phyloP scores from a whole-genome alignment of 2,113 vertebrate species.

The Periophthalmodon schlosseri region DNA sequence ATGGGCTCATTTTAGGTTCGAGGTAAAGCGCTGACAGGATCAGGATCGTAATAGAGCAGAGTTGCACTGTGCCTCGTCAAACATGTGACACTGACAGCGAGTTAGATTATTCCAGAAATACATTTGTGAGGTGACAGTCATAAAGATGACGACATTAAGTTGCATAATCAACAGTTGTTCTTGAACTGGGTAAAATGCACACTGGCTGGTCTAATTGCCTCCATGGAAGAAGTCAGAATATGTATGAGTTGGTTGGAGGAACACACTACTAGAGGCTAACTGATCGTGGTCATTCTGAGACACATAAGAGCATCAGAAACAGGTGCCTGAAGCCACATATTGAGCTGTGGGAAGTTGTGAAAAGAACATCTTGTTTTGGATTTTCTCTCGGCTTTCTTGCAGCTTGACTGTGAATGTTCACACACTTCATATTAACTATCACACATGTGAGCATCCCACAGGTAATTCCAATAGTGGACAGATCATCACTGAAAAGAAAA shows the following conservation, averaged over 20 bases:
- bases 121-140: conserved; percentile 9
- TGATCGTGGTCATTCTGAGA: conserved; percentile 24
- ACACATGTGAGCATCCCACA: background rate
- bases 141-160: conserved; percentile 34
- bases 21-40: background rate
- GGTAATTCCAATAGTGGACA: background rate
- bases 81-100: conserved; percentile 20
- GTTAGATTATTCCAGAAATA: conserved; percentile 27
- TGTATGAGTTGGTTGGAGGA: conserved; percentile 9
- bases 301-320: background rate
- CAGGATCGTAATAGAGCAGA: conserved; percentile 16
- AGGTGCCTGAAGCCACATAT: conserved; percentile 3
- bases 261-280: background rate
- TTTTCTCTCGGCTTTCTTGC: conserved; percentile 10
- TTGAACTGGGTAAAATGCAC: conserved; percentile 18
- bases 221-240: conserved; percentile 28
- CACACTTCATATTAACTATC: background rate
- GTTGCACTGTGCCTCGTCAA: conserved; percentile 5
- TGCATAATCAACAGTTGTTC: conserved; percentile 37
- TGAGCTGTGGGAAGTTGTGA: background rate
- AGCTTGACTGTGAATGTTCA: conserved; percentile 4
- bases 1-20: conserved; percentile 16
- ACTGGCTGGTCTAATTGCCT: conserved; percentile 35
- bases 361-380: background rate
- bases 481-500: background rate